A percentile compares a stretch with the other conserved stretches of the same genome.
Conservation (phyloP, 2,797 vertebrate genomes). For the Antrozous pallidus region DNA sequence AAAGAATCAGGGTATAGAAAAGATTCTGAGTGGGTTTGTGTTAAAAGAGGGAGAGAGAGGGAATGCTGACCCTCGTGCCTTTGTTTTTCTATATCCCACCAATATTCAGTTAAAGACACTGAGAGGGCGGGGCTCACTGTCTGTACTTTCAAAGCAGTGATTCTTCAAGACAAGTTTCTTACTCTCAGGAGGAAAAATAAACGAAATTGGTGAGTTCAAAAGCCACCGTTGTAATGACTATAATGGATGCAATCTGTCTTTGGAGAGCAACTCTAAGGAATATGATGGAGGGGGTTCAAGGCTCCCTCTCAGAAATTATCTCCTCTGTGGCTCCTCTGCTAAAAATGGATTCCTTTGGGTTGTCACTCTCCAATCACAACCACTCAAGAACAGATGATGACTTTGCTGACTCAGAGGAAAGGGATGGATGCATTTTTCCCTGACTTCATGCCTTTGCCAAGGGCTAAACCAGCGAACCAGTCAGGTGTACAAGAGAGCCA, state of each 20-base stretch:
- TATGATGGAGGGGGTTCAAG: not conserved
- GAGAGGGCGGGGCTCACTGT: no score
- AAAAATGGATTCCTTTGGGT: fast-evolving
- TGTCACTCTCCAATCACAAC: not conserved
- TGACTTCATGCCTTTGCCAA: not conserved
- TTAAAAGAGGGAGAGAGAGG: not conserved
- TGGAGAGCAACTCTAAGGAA: not conserved
- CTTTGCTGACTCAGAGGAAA: not conserved
- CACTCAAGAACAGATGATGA: not conserved
- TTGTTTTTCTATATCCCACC: not conserved
- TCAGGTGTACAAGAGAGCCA: not conserved
- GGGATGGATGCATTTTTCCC: not conserved
- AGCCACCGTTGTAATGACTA: not conserved
- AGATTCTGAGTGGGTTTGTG: fast-evolving
- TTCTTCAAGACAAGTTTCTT: not conserved
- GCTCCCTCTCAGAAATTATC: not conserved
- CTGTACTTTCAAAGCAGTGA: not conserved
- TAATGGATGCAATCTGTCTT: not conserved
- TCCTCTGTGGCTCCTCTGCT: not conserved
- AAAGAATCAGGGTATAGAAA: not conserved
- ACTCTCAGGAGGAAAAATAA: not conserved
- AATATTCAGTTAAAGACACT: not conserved
- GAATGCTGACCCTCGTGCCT: fast-evolving
- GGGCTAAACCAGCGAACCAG: not conserved
- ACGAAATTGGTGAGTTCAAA: not conserved